Percentiles rank a stretch among this genome's conserved stretches.
These are phyloP conservation scores for Melitaea athalia DNA, from an alignment of 2,888 invertebrate species.

Conservation along the genomic window DNA sequence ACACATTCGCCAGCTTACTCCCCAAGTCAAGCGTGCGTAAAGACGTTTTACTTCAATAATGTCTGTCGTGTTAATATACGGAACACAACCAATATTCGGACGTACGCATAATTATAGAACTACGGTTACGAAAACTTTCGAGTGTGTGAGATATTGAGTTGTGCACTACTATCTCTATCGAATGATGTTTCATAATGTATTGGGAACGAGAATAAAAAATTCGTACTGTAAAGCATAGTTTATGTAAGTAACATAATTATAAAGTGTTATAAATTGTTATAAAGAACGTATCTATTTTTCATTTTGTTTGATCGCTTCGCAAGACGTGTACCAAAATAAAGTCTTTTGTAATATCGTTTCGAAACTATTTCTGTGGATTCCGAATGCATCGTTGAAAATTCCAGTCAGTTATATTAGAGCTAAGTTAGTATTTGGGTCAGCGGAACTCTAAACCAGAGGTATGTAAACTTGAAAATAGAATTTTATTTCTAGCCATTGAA, in stretches of 20 bases:
- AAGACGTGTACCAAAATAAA: slow-evolving; percentile 34
- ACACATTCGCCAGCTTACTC: no score
- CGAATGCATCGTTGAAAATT: slow-evolving; percentile 50
- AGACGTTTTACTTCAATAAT: no score
- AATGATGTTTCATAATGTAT: neutral
- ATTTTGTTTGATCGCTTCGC: neutral
- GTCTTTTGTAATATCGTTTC: slow-evolving; percentile 45
- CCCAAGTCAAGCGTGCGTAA: no score
- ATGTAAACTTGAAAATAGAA: slow-evolving; percentile 78
- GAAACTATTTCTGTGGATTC: slow-evolving; percentile 42
- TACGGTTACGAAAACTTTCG: no score
- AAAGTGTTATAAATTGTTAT: no score
- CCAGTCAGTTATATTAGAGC: slow-evolving; percentile 56
- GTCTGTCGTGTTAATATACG: no score
- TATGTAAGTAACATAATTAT: no score
- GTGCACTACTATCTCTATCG: no score
- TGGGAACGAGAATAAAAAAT: neutral
- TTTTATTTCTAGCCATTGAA: slow-evolving; percentile 56
- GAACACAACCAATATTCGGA: no score
- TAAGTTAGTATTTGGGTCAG: slow-evolving; percentile 71
- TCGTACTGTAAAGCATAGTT: no score
- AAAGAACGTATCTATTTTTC: neutral
- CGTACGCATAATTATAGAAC: no score
- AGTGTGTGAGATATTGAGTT: no score
- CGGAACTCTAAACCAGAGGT: slow-evolving; percentile 59